Conservation (phyloP, 2,888 invertebrate genomes). For the Aplocera efformata region DNA sequence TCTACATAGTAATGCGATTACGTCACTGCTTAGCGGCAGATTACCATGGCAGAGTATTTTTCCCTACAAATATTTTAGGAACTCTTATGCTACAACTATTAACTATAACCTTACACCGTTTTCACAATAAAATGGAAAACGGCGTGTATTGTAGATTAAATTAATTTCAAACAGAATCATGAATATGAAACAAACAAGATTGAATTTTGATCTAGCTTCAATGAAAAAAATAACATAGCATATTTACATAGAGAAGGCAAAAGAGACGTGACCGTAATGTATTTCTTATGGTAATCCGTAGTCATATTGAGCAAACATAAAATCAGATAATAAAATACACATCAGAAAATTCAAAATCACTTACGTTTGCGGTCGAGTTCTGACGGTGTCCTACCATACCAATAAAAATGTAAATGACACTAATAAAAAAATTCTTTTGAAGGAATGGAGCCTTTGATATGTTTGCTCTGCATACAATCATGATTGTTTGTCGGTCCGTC, state of each 20-base stretch:
- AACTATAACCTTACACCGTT: too few relatives aligned
- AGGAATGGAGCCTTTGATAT: conserved; percentile 71
- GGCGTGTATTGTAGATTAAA: too few relatives aligned
- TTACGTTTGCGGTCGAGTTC: conserved; percentile 72
- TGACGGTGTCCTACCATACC: conserved; percentile 73
- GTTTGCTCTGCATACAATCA: conserved; percentile 58
- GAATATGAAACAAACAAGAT: conserved; percentile 8
- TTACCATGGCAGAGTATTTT: too few relatives aligned
- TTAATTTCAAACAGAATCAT: too few relatives aligned
- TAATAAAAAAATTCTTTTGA: conserved; percentile 78
- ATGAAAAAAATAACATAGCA: conserved; percentile 29
- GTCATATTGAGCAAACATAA: conserved; percentile 74
- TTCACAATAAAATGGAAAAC: too few relatives aligned
- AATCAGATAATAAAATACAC: conserved; percentile 78
- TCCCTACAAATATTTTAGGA: too few relatives aligned
- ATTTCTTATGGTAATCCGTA: conserved; percentile 65
- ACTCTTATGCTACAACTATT: too few relatives aligned
- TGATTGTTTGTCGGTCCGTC: conserved; percentile 52
- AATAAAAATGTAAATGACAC: conserved; percentile 78
- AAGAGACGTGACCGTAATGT: conserved; percentile 59
- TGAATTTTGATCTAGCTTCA: conserved; percentile 7
- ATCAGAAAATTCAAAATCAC: conserved; percentile 80
- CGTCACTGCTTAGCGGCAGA: too few relatives aligned
- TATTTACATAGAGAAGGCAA: conserved; percentile 43
- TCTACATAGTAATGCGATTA: too few relatives aligned